phyloP scores from a whole-genome alignment of 2,797 vertebrate species.

The Astyanax mexicanus region DNA sequence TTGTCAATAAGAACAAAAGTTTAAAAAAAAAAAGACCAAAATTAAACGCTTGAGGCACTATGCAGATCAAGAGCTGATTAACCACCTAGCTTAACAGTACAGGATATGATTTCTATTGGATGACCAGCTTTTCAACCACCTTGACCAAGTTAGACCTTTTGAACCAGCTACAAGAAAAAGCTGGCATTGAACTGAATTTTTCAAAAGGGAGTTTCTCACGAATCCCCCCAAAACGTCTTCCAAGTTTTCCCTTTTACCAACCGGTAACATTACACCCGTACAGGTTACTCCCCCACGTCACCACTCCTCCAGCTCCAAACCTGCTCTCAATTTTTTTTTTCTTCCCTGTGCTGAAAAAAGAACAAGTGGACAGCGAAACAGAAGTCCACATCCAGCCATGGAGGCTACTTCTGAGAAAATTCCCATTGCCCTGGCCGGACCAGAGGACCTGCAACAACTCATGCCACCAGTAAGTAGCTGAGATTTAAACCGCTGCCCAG shows the following conservation, averaged over 20 bases:
- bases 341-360: constrained; percentile 25
- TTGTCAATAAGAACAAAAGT: too few species aligned
- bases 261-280: constrained; percentile 2
- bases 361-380: constrained; percentile 44
- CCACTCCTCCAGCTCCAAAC: background rate
- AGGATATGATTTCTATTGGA: too few species aligned
- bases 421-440: constrained; percentile 86
- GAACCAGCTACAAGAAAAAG: too few species aligned
- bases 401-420: constrained; percentile 86
- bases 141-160: too few species aligned
- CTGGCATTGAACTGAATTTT: too few species aligned
- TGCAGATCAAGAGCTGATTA: too few species aligned
- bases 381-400: constrained; percentile 72
- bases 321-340: background rate
- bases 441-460: constrained; percentile 86
- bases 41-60: too few species aligned
- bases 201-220: too few species aligned
- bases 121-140: too few species aligned
- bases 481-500: background rate
- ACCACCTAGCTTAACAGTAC: too few species aligned
- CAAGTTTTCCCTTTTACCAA: background rate
- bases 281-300: constrained; percentile 14
- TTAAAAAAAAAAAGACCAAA: too few species aligned
- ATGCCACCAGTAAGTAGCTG: constrained; percentile 86
- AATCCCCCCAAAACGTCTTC: background rate